Base-by-base conservation (phyloP, 2,113 vertebrate genomes). In the Antennarius striatus region DNA sequence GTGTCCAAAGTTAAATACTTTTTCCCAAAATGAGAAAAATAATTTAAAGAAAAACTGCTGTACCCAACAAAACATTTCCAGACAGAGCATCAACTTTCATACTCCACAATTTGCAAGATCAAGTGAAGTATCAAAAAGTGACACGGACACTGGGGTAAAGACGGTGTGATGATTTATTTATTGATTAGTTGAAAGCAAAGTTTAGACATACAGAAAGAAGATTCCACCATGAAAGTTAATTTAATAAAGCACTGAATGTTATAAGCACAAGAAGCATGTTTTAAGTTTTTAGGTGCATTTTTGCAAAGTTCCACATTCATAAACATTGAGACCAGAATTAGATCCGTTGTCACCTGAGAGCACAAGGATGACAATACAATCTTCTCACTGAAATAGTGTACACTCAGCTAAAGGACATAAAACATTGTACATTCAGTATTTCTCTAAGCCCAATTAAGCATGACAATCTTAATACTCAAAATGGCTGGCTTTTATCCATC, bases 301-400 rank as follows among this genome's bases (percentile, higher is more conserved):
- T 90, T 83, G 80, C 71, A 84, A 77, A 81, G 78, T 86, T 85
- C 79, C 86, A 90, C 86, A 88, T 90, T 91, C 81, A 86, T 65
- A 66, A 86, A 90, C 83, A 85, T 87, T 86, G 74, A 80, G 68
- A 86, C 77, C 75, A 82, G 78, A 79, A 68, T 68, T 16, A 28
- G 49, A 82, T 80, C 74, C 58, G 64, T 56, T 68, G 75, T 73
- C 68, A 74, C 68, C 78, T 82, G 79, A 82, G 86, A 87, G 80
- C 82, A 89, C 68, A 43, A 75, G 60, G 68, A 77, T 48, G 67
- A 83, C 62, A 17, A 42, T 82, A 89, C 80, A 84, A 89, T 89
- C 82, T 72, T 85, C 67, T 78, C 71, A 78, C 73, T 65, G 75
- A 88, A 80, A 80, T 75, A 68, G 63, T 60, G 83, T 88, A 79